These are phyloP conservation scores for Nemapogon koenigi DNA, from an alignment of 2,888 invertebrate species.

Conservation along the genomic window DNA sequence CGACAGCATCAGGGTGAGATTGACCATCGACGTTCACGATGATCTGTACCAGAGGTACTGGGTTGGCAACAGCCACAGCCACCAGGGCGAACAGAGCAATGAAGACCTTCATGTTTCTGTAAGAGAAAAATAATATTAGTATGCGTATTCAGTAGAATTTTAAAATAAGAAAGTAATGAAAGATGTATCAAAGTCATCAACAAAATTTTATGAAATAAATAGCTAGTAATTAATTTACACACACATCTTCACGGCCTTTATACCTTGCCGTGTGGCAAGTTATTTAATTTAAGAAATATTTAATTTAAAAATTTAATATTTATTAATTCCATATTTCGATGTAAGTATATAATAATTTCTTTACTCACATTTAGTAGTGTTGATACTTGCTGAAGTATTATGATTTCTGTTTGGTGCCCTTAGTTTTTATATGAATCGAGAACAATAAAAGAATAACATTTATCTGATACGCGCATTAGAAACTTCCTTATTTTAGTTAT, in stretches of 20 bases:
- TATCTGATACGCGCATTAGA: constrained; percentile 5
- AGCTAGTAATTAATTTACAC: no score
- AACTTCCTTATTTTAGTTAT: neutral
- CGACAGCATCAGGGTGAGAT: constrained; percentile 15
- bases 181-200: no score
- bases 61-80: constrained; percentile 31
- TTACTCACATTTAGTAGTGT: no score
- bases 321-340: no score
- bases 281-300: no score
- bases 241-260: no score
- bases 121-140: constrained; percentile 11
- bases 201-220: no score
- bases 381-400: constrained; percentile 1
- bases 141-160: constrained; percentile 16
- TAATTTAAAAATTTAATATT: no score
- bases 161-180: no score
- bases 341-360: no score
- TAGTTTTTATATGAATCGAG: constrained; percentile 21
- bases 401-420: neutral
- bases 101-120: constrained; percentile 28
- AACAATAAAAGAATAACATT: constrained; percentile 16
- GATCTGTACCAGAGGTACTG: constrained; percentile 30
- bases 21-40: constrained; percentile 32
- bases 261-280: no score
- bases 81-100: constrained; percentile 28